Percentiles rank a stretch among this genome's conserved stretches.
These are phyloP conservation scores for Bombyx huttoni DNA, from an alignment of 2,888 invertebrate species.

Conservation along the genomic window DNA sequence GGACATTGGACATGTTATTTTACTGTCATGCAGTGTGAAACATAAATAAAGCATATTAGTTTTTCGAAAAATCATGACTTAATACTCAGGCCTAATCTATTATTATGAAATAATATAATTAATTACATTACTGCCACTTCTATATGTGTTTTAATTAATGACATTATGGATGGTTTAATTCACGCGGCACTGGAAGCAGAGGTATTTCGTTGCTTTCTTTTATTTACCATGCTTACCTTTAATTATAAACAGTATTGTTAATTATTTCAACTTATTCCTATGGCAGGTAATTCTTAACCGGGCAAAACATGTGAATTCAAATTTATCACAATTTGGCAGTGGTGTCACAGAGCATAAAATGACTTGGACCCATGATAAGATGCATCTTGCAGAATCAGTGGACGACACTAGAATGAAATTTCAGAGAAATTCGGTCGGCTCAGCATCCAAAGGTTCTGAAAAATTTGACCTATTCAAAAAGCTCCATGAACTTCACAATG, in stretches of 20 bases:
- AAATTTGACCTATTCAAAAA: conserved; percentile 68
- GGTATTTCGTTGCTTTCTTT: conserved; percentile 51
- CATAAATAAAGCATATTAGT: conserved; percentile 70
- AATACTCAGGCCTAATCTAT: conserved; percentile 56
- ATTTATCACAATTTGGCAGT: conserved; percentile 57
- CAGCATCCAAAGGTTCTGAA: conserved; percentile 42
- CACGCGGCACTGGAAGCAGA: conserved; percentile 73
- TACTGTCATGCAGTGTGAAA: conserved; percentile 70
- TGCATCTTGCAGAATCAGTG: conserved; percentile 61
- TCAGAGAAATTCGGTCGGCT: conserved; percentile 50
- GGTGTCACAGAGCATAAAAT: conserved; percentile 66
- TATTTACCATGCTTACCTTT: conserved; percentile 23
- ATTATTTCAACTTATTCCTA: conserved; percentile 13
- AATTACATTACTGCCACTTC: conserved; percentile 51
- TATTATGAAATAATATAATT: conserved; percentile 60
- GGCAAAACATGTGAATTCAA: conserved; percentile 66
- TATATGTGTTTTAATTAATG: conserved; percentile 62
- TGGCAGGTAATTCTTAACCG: conserved; percentile 64
- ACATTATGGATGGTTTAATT: conserved; percentile 73
- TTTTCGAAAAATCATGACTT: conserved; percentile 69
- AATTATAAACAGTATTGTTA: conserved; percentile 4
- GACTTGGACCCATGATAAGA: conserved; percentile 70
- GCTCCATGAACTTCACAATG: conserved; percentile 62
- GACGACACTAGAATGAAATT: conserved; percentile 65
- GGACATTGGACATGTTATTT: conserved; percentile 69